A percentile compares a stretch with the other conserved stretches of the same genome.
Conservation (phyloP, 2,797 vertebrate species). For the Clamator glandarius region DNA sequence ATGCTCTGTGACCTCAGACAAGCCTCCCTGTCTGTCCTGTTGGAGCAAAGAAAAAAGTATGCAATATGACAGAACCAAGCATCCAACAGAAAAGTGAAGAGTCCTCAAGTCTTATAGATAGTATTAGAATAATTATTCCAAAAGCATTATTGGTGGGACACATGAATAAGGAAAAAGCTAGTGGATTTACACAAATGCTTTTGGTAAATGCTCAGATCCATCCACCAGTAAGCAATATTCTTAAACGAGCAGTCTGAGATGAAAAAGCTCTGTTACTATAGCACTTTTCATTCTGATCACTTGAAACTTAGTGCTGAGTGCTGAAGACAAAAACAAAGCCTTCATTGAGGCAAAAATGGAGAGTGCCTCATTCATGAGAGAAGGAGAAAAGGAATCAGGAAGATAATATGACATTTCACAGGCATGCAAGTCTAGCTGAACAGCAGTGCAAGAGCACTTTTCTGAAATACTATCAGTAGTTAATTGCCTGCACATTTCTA, state of each 20-base stretch:
- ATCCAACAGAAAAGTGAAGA: not conserved
- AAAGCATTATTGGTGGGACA: not conserved
- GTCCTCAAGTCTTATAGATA: not conserved
- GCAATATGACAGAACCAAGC: not conserved
- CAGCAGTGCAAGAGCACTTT: not conserved
- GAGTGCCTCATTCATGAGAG: conserved; percentile 46
- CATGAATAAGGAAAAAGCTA: not conserved
- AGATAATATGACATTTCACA: conserved; percentile 55
- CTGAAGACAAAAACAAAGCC: conserved; percentile 50
- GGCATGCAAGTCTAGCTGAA: conserved; percentile 24
- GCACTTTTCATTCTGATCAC: not conserved
- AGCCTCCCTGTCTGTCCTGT: not conserved
- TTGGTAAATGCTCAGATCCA: not conserved
- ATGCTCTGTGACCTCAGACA: not conserved
- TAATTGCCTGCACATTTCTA: not conserved
- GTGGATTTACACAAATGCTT: not conserved
- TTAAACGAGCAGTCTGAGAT: not conserved
- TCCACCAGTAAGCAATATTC: not conserved
- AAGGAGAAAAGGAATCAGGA: not conserved
- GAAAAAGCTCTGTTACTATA: not conserved
- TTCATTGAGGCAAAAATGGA: conserved; percentile 39
- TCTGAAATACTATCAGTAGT: not conserved
- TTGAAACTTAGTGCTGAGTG: not conserved
- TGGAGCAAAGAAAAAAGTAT: not conserved
- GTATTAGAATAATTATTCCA: not conserved